phyloP scores from a whole-genome alignment of 2,113 vertebrate species.

The Desmodus rotundus region DNA sequence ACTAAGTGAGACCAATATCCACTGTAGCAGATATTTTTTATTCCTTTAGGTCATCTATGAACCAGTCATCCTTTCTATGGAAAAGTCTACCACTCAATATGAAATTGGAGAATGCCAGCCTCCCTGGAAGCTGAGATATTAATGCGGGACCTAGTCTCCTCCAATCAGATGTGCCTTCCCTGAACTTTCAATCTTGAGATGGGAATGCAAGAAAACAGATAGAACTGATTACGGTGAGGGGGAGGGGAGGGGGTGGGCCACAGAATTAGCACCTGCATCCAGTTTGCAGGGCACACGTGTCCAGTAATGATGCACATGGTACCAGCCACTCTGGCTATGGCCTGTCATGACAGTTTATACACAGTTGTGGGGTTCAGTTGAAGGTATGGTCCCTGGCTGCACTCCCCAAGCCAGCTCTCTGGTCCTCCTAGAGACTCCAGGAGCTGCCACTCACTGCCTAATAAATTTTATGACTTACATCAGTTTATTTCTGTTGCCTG shows the following conservation, averaged over 20 bases:
- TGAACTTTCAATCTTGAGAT: neutral
- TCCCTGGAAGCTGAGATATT: neutral
- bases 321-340: neutral
- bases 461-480: neutral
- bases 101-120: neutral
- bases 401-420: neutral
- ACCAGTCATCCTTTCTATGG: neutral
- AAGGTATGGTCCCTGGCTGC: neutral
- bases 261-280: neutral
- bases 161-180: neutral
- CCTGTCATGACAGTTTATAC: neutral
- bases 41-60: neutral
- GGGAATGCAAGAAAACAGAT: neutral
- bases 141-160: neutral
- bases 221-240: neutral
- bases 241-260: rapidly evolving
- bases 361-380: neutral
- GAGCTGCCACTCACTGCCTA: neutral
- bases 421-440: neutral
- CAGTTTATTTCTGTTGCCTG: neutral
- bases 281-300: neutral
- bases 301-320: neutral
- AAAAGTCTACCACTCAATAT: neutral
- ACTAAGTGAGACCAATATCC: neutral
- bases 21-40: neutral